A percentile compares a stretch with the other conserved stretches of the same genome.
phyloP scores from a whole-genome alignment of 2,113 vertebrate species.

The Hippolais icterina region DNA sequence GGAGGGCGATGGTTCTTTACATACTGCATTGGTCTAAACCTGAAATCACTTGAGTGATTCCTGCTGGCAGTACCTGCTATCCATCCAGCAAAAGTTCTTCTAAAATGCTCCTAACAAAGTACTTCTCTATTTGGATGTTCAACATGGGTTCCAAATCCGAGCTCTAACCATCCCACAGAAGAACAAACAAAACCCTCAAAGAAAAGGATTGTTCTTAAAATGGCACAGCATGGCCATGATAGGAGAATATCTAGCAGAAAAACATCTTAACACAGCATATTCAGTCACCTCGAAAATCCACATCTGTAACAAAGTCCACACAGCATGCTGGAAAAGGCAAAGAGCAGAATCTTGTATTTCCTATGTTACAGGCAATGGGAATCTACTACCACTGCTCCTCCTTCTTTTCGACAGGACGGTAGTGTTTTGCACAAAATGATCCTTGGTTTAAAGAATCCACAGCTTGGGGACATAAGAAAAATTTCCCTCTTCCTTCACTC shows the following conservation, averaged over 20 bases:
- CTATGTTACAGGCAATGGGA: not conserved
- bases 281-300: not conserved
- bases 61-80: not conserved
- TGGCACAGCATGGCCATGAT: not conserved
- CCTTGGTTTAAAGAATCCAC: not conserved
- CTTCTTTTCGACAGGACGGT: slow-evolving; percentile 29
- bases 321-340: not conserved
- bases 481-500: not conserved
- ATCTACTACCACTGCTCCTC: not conserved
- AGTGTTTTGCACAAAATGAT: slow-evolving; percentile 14
- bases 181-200: not conserved
- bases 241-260: not conserved
- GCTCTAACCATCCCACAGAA: not conserved
- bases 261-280: not conserved
- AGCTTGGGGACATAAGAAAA: not conserved
- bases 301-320: not conserved
- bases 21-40: not conserved
- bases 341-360: not conserved
- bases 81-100: not conserved
- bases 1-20: not conserved
- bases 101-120: not conserved
- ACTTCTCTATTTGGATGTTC: not conserved
- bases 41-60: not conserved
- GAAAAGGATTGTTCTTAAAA: not conserved
- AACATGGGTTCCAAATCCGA: not conserved